These are phyloP conservation scores for Seira ritae DNA, from an alignment of 2,888 invertebrate species.

Conservation along the genomic window DNA sequence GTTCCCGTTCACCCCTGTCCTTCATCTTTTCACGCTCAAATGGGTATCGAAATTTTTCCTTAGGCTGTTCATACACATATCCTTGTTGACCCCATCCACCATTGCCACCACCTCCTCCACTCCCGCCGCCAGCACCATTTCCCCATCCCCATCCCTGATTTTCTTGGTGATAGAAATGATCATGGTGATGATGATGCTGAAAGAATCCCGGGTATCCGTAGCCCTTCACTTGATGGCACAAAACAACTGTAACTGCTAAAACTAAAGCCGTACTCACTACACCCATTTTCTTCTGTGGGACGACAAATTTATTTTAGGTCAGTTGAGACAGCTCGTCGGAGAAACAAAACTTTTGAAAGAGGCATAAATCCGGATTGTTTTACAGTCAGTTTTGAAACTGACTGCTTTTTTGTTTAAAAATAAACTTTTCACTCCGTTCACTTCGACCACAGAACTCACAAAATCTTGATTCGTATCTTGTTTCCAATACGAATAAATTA, in stretches of 20 bases:
- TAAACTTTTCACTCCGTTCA: no score
- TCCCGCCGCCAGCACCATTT: constrained; percentile 10
- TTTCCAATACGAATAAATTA: no score
- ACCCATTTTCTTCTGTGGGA: constrained; percentile 31
- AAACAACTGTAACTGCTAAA: constrained; percentile 34
- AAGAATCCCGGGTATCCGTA: constrained; percentile 13
- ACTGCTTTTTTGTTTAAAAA: constrained; percentile 6
- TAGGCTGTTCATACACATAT: constrained; percentile 41
- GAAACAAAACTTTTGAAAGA: not conserved
- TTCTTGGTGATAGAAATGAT: constrained; percentile 16
- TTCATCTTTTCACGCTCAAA: constrained; percentile 29
- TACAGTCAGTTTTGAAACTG: constrained; percentile 34
- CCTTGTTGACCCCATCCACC: constrained; percentile 19
- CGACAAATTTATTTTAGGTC: not conserved
- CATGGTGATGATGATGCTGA: constrained; percentile 29
- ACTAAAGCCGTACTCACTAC: constrained; percentile 27
- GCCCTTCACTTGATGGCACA: constrained; percentile 27
- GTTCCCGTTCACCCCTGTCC: constrained; percentile 13
- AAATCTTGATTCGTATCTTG: no score
- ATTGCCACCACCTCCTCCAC: constrained; percentile 24
- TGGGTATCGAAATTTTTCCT: constrained; percentile 46
- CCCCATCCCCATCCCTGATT: constrained; percentile 18
- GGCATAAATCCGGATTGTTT: constrained; percentile 28
- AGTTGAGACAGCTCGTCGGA: constrained; percentile 11
- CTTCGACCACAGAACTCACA: constrained; percentile 11